Evolutionary conservation across 2,797 vertebrate genomes (phyloP).

Genomic region (Trichosurus vulpecula): DNA sequence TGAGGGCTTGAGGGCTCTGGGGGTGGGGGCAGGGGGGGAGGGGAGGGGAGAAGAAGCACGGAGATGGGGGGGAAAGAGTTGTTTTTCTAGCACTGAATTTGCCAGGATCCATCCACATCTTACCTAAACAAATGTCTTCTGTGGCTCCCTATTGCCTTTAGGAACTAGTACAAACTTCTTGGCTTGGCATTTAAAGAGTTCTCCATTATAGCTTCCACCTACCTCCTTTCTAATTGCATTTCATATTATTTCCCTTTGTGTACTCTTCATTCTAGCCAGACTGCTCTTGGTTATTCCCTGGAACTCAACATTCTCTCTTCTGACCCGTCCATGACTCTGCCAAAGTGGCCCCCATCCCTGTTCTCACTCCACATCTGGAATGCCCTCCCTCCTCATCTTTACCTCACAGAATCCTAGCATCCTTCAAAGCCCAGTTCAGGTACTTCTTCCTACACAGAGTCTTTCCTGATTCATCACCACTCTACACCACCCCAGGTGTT

Average conservation of each 20-base stretch:
- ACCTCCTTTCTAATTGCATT: neutral
- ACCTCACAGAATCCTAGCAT: neutral
- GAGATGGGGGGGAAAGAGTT: accelerated
- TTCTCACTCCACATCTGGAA: neutral
- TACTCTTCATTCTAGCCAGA: neutral
- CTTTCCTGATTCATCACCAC: neutral
- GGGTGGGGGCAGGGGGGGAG: accelerated
- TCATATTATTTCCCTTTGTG: neutral
- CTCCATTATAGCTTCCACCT: neutral
- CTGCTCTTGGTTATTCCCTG: neutral
- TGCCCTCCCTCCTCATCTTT: neutral
- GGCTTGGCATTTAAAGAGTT: neutral
- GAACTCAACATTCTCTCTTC: neutral
- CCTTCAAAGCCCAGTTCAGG: neutral
- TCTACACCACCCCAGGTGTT: neutral
- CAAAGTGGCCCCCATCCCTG: neutral
- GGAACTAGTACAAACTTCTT: neutral
- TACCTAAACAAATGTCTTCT: neutral
- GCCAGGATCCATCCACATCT: neutral
- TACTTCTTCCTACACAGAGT: neutral
- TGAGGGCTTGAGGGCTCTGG: neutral
- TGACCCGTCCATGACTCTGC: neutral
- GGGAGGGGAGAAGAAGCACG: neutral
- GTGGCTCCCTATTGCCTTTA: neutral
- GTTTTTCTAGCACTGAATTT: neutral